These are phyloP conservation scores for Mormyrus hasselquistii DNA, from an alignment of 2,797 vertebrate genomes.

Conservation along the genomic window DNA sequence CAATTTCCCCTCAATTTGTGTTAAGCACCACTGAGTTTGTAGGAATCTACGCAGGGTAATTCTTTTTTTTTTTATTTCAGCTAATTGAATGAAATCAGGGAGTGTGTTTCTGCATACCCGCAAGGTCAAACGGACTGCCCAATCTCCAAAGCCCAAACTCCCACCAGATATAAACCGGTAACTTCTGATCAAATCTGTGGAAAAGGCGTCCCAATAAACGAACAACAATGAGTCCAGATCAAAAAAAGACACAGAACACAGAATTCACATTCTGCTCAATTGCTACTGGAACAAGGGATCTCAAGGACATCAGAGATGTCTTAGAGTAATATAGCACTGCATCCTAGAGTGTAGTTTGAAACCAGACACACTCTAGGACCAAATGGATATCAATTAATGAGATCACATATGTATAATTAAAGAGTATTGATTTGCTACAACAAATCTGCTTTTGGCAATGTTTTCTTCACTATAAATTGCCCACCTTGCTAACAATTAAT, in stretches of 20 bases:
- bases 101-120: not conserved
- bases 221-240: not conserved
- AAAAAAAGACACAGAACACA: not conserved
- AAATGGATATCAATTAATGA: slow-evolving; percentile 29
- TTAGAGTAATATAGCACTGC: not conserved
- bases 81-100: not conserved
- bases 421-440: slow-evolving; percentile 24
- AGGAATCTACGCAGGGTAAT: not conserved
- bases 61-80: not conserved
- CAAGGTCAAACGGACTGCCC: not conserved
- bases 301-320: slow-evolving; percentile 27
- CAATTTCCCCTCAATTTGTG: not conserved
- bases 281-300: not conserved
- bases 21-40: not conserved
- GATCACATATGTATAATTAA: slow-evolving; percentile 32
- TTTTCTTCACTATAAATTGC: slow-evolving; percentile 6
- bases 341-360: not conserved
- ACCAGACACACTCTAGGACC: slow-evolving; percentile 9
- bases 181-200: not conserved
- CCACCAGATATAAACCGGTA: not conserved
- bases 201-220: not conserved
- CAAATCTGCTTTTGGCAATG: slow-evolving; percentile 17
- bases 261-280: slow-evolving; percentile 4
- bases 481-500: slow-evolving; percentile 13
- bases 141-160: not conserved